Evolutionary conservation across 2,113 vertebrate species (phyloP).

Genomic region (Psammodynastes pulverulentus): DNA sequence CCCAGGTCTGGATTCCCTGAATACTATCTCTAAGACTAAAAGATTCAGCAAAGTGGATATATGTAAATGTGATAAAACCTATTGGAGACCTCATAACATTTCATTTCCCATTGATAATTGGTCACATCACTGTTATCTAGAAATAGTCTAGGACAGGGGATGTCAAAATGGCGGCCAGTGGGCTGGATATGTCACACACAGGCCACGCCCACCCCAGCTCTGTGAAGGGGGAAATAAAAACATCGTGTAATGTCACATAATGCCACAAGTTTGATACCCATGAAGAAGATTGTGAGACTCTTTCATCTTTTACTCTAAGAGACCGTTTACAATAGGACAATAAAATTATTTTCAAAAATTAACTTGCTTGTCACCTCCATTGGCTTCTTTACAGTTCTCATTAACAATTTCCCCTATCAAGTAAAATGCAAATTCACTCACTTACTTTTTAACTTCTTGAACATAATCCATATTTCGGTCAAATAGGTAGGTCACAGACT

Average conservation of each 20-base stretch:
- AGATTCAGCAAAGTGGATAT: background rate
- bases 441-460: conserved; percentile 97
- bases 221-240: too few relatives aligned
- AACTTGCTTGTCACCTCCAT: background rate
- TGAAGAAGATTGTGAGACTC: background rate
- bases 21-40: background rate
- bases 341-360: background rate
- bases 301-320: background rate
- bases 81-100: background rate
- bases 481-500: conserved; percentile 91
- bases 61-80: background rate
- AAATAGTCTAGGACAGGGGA: background rate
- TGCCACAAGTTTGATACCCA: too few relatives aligned
- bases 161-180: too few relatives aligned
- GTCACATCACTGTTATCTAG: background rate
- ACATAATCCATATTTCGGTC: conserved; percentile 94
- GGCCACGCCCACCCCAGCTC: too few relatives aligned
- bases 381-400: background rate
- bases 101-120: background rate
- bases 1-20: background rate
- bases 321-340: background rate
- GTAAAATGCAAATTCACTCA: background rate
- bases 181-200: too few relatives aligned
- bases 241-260: too few relatives aligned
- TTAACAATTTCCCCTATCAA: background rate